Conservation (phyloP, 92 coral and sea anemone species). For the Virgularia gustaviana region DNA sequence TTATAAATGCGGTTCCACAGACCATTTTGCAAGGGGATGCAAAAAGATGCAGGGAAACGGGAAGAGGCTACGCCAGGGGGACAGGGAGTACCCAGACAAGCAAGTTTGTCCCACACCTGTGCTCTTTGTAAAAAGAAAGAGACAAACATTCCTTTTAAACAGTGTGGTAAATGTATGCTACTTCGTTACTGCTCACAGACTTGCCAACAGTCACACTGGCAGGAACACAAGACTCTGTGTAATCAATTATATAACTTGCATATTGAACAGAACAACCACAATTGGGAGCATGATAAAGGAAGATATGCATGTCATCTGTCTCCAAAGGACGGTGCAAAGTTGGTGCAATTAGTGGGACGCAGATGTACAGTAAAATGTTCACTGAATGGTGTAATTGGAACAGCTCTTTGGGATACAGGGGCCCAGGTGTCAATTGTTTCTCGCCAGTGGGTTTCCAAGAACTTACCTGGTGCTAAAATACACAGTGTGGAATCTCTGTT, state of each 20-base stretch:
- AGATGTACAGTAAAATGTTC: slow-evolving; percentile 52
- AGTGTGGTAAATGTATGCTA: slow-evolving; percentile 34
- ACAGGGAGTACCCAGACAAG: slow-evolving; percentile 58
- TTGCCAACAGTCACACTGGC: slow-evolving; percentile 37
- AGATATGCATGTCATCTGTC: slow-evolving; percentile 58
- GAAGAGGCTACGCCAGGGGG: slow-evolving; percentile 58
- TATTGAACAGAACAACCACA: slow-evolving; percentile 28
- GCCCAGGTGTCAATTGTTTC: slow-evolving; percentile 64
- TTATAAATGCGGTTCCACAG: slow-evolving; percentile 33
- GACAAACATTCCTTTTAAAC: background rate
- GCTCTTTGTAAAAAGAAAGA: slow-evolving; percentile 32
- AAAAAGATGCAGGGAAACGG: slow-evolving; percentile 48
- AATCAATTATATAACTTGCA: slow-evolving; percentile 42
- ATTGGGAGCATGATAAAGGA: slow-evolving; percentile 28
- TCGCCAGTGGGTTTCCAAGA: slow-evolving; percentile 35
- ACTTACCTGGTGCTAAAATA: slow-evolving; percentile 45
- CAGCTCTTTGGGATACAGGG: slow-evolving; percentile 63
- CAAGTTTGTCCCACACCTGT: slow-evolving; percentile 49
- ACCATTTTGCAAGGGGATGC: slow-evolving; percentile 28
- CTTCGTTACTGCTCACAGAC: slow-evolving; percentile 42
- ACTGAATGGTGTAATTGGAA: slow-evolving; percentile 36
- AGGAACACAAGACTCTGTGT: slow-evolving; percentile 41
- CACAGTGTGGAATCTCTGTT: slow-evolving; percentile 34
- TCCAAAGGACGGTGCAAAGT: slow-evolving; percentile 52
- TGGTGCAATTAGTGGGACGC: slow-evolving; percentile 54